A percentile compares a stretch with the other conserved stretches of the same genome.
Evolutionary conservation across 2,113 vertebrate genomes (phyloP).

Genomic region (Oceanodroma tethys): DNA sequence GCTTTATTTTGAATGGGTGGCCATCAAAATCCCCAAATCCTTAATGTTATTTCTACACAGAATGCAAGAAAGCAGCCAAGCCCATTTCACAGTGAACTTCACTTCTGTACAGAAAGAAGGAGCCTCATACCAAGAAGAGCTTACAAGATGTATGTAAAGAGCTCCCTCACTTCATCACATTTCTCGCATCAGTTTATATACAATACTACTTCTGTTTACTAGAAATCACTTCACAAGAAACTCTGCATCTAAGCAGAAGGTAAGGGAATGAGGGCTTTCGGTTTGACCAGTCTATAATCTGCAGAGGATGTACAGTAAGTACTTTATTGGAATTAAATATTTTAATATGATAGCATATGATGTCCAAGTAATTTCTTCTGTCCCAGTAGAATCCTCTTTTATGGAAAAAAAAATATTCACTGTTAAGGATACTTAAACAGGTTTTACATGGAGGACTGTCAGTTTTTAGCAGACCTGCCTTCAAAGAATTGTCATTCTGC

Average conservation of each 20-base stretch:
- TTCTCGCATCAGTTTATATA: rapidly evolving
- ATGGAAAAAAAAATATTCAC: background rate
- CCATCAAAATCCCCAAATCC: background rate
- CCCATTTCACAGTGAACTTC: no score
- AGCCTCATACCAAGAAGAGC: background rate
- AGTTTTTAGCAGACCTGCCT: background rate
- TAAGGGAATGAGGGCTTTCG: background rate
- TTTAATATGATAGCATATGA: background rate
- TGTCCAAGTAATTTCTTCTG: background rate
- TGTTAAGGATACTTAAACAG: background rate
- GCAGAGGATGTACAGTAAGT: background rate
- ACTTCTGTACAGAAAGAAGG: background rate
- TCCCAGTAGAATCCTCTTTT: background rate
- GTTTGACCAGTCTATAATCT: background rate
- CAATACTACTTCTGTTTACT: background rate
- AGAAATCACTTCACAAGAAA: background rate
- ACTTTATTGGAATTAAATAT: background rate
- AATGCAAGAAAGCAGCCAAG: background rate
- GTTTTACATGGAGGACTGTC: background rate
- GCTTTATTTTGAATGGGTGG: background rate
- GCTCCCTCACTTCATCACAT: background rate
- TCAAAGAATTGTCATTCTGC: background rate
- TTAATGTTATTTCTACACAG: background rate
- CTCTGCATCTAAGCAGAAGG: background rate
- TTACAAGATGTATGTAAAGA: background rate